These are phyloP conservation scores for Psammodynastes pulverulentus DNA, from an alignment of 2,113 vertebrate species.

Conservation along the genomic window DNA sequence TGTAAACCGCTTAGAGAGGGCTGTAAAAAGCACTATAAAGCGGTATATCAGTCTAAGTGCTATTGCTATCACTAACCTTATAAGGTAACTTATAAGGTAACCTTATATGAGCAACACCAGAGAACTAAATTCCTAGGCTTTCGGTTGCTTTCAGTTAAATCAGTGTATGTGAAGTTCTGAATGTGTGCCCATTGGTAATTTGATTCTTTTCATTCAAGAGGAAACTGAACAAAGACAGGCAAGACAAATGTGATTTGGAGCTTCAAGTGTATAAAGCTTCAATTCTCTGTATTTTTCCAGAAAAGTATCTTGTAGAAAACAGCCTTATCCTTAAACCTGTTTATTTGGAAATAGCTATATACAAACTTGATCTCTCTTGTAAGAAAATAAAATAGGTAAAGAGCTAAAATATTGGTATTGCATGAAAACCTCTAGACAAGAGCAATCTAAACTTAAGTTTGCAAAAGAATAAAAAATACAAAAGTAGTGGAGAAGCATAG, in stretches of 20 bases:
- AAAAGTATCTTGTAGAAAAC: not conserved
- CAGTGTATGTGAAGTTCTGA: not conserved
- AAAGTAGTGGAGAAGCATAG: not conserved
- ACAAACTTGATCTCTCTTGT: not conserved
- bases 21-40: too few relatives aligned
- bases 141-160: not conserved
- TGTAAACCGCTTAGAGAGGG: too few relatives aligned
- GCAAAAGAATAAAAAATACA: not conserved
- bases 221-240: not conserved
- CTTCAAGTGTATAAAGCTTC: not conserved
- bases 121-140: not conserved
- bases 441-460: not conserved
- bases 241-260: not conserved
- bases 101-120: not conserved
- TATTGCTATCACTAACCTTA: too few relatives aligned
- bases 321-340: not conserved
- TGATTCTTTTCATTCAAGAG: not conserved
- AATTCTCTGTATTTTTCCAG: not conserved
- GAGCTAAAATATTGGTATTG: not conserved
- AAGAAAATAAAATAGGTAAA: not conserved
- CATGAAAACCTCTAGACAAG: not conserved
- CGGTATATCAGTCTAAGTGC: too few relatives aligned
- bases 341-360: not conserved
- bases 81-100: too few relatives aligned
- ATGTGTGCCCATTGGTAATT: not conserved